Conservation (phyloP, 1,140 invertebrate genomes). For the Drosophila jambulina region DNA sequence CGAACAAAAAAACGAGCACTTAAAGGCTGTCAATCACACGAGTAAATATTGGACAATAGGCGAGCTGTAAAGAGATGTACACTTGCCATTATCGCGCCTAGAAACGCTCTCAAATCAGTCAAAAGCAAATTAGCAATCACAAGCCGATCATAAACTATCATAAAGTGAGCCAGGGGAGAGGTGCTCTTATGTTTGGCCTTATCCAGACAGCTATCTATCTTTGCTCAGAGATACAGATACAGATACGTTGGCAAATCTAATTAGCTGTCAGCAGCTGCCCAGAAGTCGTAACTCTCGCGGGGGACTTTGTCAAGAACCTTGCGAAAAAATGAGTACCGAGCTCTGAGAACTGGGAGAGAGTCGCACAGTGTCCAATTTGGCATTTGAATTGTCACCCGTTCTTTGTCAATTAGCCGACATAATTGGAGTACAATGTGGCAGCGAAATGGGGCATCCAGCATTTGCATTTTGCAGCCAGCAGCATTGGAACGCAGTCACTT, state of each 20-base stretch:
- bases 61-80: conserved; percentile 35
- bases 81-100: conserved; percentile 30
- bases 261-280: conserved; percentile 56
- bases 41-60: conserved; percentile 30
- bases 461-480: conserved; percentile 24
- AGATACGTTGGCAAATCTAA: conserved; percentile 65
- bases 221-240: conserved; percentile 24
- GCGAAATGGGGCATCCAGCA: conserved; percentile 2
- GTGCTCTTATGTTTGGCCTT: conserved; percentile 16
- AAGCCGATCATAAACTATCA: conserved; percentile 28
- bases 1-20: conserved; percentile 28
- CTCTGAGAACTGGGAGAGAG: conserved; percentile 2
- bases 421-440: conserved; percentile 75
- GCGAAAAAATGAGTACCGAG: conserved; percentile 32
- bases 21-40: conserved; percentile 33
- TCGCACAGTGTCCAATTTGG: conserved; percentile 48
- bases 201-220: conserved; percentile 14
- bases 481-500: conserved; percentile 44
- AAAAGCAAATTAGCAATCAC: conserved; percentile 39
- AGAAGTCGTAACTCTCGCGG: conserved; percentile 18
- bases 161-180: conserved; percentile 1
- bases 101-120: conserved; percentile 25
- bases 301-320: conserved; percentile 40
- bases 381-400: conserved; percentile 75
- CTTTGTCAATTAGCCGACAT: conserved; percentile 67